Evolutionary conservation across 2,888 invertebrate genomes (phyloP).

Genomic region (Minunthozetes semirufus): DNA sequence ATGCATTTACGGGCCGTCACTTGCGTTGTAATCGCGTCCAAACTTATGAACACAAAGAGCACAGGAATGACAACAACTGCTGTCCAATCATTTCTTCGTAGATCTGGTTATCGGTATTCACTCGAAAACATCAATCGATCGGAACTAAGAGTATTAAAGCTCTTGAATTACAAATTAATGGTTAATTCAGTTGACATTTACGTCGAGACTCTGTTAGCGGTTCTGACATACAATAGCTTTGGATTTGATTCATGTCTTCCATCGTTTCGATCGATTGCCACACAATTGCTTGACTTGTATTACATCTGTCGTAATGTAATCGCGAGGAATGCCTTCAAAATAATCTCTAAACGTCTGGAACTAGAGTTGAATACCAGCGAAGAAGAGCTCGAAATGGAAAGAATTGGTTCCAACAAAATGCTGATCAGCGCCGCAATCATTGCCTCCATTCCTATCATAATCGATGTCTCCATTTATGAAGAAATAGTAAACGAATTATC

Average conservation of each 20-base stretch:
- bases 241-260: neutral
- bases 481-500: slow-evolving; percentile 2
- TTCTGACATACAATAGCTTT: neutral
- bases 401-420: slow-evolving; percentile 4
- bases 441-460: neutral
- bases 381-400: slow-evolving; percentile 13
- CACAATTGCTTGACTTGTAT: slow-evolving; percentile 9
- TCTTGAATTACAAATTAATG: neutral
- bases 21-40: neutral
- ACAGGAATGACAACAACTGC: neutral
- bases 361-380: neutral
- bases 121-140: neutral
- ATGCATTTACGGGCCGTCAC: slow-evolving; percentile 12
- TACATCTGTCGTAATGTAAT: slow-evolving; percentile 17
- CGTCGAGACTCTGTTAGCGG: neutral
- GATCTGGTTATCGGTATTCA: slow-evolving; percentile 11
- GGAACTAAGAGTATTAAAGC: neutral
- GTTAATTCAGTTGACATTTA: neutral
- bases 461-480: slow-evolving; percentile 16
- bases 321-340: slow-evolving; percentile 17
- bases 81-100: neutral
- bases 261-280: neutral
- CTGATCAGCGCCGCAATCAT: slow-evolving; percentile 1
- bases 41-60: neutral
- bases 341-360: neutral